phyloP scores from a whole-genome alignment of 2,888 invertebrate species.

The Trichacis sp. region DNA sequence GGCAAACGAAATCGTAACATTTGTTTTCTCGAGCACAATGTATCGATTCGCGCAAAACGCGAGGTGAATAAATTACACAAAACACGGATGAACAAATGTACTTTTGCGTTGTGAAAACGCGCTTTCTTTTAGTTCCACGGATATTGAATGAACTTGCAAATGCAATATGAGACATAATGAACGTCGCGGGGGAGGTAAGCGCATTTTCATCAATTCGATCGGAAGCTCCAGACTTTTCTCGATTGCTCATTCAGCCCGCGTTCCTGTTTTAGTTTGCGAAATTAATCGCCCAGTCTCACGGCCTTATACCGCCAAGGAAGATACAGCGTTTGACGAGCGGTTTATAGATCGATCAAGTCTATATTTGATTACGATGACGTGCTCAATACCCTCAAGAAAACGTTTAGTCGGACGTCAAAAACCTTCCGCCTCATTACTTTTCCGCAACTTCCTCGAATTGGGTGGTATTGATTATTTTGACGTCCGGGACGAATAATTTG shows the following conservation, averaged over 20 bases:
- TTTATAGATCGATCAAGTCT: slow-evolving; percentile 1
- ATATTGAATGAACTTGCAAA: no score
- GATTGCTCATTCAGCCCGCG: not conserved
- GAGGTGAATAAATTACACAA: not conserved
- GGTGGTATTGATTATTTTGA: no score
- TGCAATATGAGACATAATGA: not conserved
- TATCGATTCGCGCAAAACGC: not conserved
- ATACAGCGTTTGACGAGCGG: not conserved
- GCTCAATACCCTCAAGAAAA: not conserved
- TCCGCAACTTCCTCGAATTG: no score
- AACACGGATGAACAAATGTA: no score
- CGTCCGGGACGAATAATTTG: no score
- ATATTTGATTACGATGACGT: slow-evolving; percentile 7
- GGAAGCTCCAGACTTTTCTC: not conserved
- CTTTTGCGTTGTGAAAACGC: no score
- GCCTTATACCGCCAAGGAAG: slow-evolving; percentile 1
- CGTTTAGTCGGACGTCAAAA: no score
- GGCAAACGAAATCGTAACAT: not conserved
- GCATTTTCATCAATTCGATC: not conserved
- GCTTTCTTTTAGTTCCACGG: no score
- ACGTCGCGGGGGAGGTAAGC: not conserved
- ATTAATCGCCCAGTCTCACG: not conserved
- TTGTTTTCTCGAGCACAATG: not conserved
- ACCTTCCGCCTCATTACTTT: no score
- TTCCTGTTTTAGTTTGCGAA: slow-evolving; percentile 12